Evolutionary conservation across 2,888 invertebrate species (phyloP).

Genomic region (Trichacis sp.): DNA sequence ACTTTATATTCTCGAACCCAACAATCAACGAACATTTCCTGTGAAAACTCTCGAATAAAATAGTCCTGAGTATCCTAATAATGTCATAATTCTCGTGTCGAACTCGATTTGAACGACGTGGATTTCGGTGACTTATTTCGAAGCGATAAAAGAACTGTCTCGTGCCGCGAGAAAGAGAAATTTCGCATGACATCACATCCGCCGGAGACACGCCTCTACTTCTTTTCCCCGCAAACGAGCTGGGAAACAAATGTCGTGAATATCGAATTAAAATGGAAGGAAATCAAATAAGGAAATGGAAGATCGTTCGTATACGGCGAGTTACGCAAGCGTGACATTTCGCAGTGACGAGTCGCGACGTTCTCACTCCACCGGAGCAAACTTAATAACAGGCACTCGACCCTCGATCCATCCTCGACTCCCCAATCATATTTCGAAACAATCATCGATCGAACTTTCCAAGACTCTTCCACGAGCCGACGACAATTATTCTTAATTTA

Average conservation of each 20-base stretch:
- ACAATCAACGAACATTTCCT: too few species aligned
- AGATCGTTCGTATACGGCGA: conserved; percentile 2
- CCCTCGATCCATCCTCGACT: background rate
- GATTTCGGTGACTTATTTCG: conserved; percentile 11
- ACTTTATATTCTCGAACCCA: too few species aligned
- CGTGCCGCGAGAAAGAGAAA: conserved; percentile 28
- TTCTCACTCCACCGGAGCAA: background rate
- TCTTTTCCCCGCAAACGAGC: conserved; percentile 21
- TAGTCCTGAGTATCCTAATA: too few species aligned
- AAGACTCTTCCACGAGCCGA: background rate
- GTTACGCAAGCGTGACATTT: conserved; percentile 26
- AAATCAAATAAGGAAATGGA: conserved; percentile 34
- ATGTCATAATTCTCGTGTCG: too few species aligned
- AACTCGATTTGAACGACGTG: too few species aligned
- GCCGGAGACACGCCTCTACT: conserved; percentile 37
- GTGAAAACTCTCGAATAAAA: too few species aligned
- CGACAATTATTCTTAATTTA: background rate
- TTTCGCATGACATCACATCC: conserved; percentile 36
- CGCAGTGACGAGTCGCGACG: conserved; percentile 15
- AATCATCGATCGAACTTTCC: background rate
- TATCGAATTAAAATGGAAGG: conserved; percentile 24
- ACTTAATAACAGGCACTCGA: background rate
- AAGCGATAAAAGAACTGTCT: conserved; percentile 15
- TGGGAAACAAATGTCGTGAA: conserved; percentile 33
- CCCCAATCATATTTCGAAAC: background rate